These are phyloP conservation scores for Numenius phaeopus DNA, from an alignment of 2,797 vertebrate species.

Conservation along the genomic window DNA sequence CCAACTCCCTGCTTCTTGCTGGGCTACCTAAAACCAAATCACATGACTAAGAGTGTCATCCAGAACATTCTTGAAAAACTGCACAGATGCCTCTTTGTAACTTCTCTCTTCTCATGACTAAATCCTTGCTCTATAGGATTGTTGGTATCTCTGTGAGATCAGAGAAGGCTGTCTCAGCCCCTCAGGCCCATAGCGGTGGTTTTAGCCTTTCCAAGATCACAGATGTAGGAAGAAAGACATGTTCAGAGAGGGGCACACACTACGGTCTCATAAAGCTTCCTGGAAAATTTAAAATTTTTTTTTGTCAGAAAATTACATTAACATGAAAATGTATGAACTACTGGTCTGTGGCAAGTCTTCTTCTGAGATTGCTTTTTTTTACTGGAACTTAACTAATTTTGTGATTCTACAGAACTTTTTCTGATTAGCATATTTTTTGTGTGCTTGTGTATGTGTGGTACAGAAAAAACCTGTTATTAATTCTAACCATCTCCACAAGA, in stretches of 20 bases:
- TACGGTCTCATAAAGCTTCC: background rate
- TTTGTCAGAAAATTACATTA: background rate
- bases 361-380: background rate
- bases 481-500: background rate
- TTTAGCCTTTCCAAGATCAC: background rate
- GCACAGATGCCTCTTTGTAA: background rate
- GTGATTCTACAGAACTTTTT: background rate
- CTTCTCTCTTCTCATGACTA: background rate
- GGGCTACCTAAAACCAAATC: background rate
- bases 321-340: background rate
- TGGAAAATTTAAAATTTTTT: background rate
- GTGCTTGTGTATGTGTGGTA: fast-evolving
- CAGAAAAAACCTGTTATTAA: background rate
- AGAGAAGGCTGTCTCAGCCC: background rate
- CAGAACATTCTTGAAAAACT: background rate
- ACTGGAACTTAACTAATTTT: background rate
- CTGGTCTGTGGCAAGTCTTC: background rate
- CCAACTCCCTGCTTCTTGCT: background rate
- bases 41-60: background rate
- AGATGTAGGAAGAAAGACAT: background rate
- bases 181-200: too few relatives aligned
- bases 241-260: background rate
- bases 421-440: background rate
- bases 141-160: background rate
- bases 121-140: background rate